Evolutionary conservation across 2,113 vertebrate species (phyloP).

Genomic region (Oryzias curvinotus): DNA sequence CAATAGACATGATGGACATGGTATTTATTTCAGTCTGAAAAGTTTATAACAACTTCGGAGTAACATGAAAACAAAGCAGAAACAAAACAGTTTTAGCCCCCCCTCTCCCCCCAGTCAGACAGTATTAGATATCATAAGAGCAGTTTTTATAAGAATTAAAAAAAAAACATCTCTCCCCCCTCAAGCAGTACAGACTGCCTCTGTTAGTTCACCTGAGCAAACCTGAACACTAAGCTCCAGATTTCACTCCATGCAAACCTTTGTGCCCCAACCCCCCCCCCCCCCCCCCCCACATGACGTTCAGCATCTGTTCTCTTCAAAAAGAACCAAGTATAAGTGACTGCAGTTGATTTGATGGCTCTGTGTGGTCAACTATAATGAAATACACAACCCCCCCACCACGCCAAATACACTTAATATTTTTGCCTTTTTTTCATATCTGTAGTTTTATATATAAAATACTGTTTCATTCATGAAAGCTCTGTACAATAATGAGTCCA

Average conservation of each 20-base stretch:
- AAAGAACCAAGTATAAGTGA: constrained; percentile 35
- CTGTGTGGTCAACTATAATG: too few species aligned
- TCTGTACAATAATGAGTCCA: constrained; percentile 79
- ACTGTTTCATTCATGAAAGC: constrained; percentile 81
- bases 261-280: too few species aligned
- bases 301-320: constrained; percentile 12
- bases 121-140: constrained; percentile 65
- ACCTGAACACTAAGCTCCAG: too few species aligned
- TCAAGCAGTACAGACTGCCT: background rate
- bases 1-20: constrained; percentile 56
- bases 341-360: constrained; percentile 34
- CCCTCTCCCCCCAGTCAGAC: constrained; percentile 64
- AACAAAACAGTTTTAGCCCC: constrained; percentile 58
- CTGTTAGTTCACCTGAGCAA: too few species aligned
- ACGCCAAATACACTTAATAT: constrained; percentile 69
- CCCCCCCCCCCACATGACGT: constrained; percentile 18
- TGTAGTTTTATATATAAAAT: constrained; percentile 82
- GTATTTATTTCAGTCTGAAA: constrained; percentile 82
- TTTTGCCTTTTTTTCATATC: constrained; percentile 71
- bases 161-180: constrained; percentile 27
- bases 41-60: constrained; percentile 78
- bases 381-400: constrained; percentile 44
- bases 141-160: constrained; percentile 60
- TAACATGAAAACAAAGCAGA: constrained; percentile 55
- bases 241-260: too few species aligned